These are phyloP conservation scores for Spodoptera exigua DNA, from an alignment of 2,888 invertebrate species.

Conservation along the genomic window DNA sequence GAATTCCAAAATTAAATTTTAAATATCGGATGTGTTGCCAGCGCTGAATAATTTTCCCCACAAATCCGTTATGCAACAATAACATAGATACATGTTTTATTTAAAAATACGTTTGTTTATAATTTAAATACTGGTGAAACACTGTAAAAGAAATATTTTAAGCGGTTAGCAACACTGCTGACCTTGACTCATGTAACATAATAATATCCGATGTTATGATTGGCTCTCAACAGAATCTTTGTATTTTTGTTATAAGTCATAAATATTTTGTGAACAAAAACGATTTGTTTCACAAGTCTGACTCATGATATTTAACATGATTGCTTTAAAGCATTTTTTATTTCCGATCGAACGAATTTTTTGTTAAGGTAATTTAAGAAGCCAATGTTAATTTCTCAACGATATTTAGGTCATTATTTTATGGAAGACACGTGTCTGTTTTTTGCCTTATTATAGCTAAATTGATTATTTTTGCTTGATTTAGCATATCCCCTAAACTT, in stretches of 20 bases:
- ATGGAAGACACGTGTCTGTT: neutral
- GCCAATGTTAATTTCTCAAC: slow-evolving; percentile 7
- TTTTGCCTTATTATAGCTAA: too few species aligned
- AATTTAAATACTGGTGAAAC: slow-evolving; percentile 21
- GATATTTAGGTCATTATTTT: slow-evolving; percentile 23
- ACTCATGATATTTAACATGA: slow-evolving; percentile 36
- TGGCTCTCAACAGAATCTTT: slow-evolving; percentile 48
- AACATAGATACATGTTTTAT: slow-evolving; percentile 21
- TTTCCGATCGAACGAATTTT: slow-evolving; percentile 8
- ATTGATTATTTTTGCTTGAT: too few species aligned
- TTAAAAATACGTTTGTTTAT: slow-evolving; percentile 38
- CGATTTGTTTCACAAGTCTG: slow-evolving; percentile 33
- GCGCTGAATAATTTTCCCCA: slow-evolving; percentile 32
- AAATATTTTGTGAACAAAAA: slow-evolving; percentile 50
- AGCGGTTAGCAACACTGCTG: slow-evolving; percentile 43
- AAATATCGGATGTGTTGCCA: slow-evolving; percentile 43
- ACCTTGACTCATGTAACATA: slow-evolving; percentile 50
- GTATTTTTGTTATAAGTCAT: slow-evolving; percentile 39
- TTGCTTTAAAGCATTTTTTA: slow-evolving; percentile 22
- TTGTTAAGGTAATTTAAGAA: slow-evolving; percentile 22
- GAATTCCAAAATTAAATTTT: slow-evolving; percentile 44
- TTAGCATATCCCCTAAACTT: too few species aligned
- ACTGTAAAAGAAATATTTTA: slow-evolving; percentile 32
- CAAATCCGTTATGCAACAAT: slow-evolving; percentile 27
- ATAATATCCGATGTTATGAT: slow-evolving; percentile 49